Conservation (phyloP, 2,113 vertebrate species). For the Malaclemys terrapin region DNA sequence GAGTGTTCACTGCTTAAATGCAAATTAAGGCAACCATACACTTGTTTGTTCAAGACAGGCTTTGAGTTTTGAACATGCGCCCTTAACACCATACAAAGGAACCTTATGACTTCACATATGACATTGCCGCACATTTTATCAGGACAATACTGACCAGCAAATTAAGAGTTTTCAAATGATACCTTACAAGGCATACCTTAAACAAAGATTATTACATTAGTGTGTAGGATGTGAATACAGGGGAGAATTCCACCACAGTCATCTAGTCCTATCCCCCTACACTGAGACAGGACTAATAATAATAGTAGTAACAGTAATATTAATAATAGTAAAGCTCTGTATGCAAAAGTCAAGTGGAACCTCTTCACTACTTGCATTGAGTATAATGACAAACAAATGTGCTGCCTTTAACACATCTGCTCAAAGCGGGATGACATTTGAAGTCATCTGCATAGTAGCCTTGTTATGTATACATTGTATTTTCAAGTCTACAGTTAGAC, state of each 20-base stretch:
- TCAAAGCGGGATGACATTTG: background rate
- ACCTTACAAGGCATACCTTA: no score
- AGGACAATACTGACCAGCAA: background rate
- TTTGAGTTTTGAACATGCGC: background rate
- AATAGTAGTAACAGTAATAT: background rate
- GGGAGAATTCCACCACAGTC: no score
- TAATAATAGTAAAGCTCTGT: background rate
- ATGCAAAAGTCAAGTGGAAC: background rate
- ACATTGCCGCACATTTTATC: background rate
- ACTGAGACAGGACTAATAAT: background rate
- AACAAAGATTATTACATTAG: no score
- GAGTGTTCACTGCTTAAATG: background rate
- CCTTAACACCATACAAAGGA: background rate
- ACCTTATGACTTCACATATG: background rate
- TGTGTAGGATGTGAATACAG: background rate
- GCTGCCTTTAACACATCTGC: background rate
- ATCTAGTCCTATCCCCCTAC: background rate
- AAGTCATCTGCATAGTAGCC: background rate
- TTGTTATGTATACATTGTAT: background rate
- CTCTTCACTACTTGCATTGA: background rate
- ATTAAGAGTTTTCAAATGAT: background rate
- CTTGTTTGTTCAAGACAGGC: background rate
- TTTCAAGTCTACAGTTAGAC: background rate
- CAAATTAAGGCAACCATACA: background rate
- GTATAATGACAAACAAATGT: background rate